Percentiles rank a stretch among this genome's conserved stretches.
Conservation (phyloP, 1,140 invertebrate genomes). For the Caligus rogercresseyi region DNA sequence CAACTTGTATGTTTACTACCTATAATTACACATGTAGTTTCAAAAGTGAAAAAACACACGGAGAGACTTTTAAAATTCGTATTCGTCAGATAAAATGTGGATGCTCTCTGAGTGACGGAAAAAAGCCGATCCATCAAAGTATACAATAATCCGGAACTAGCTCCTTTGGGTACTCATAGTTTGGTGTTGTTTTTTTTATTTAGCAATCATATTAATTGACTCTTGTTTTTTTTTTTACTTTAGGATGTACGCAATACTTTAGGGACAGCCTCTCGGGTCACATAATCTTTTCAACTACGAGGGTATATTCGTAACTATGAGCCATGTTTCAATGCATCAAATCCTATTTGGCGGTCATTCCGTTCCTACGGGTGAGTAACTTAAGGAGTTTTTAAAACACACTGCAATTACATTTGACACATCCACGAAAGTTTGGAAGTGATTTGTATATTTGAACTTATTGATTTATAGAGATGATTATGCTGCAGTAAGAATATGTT, state of each 20-base stretch:
- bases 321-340: neutral
- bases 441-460: too few relatives aligned
- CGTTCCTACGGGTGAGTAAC: neutral
- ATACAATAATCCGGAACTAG: neutral
- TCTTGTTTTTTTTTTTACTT: too few relatives aligned
- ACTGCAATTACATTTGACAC: too few relatives aligned
- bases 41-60: neutral
- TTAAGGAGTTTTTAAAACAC: too few relatives aligned
- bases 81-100: neutral
- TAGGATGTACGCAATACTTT: neutral
- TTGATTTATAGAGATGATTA: too few relatives aligned
- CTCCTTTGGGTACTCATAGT: neutral
- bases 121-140: neutral
- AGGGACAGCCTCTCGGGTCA: neutral
- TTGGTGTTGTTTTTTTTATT: neutral
- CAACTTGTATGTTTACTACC: too few relatives aligned
- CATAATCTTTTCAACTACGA: neutral
- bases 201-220: too few relatives aligned
- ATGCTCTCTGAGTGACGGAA: neutral
- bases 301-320: neutral
- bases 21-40: neutral
- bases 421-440: too few relatives aligned
- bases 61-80: neutral
- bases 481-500: too few relatives aligned
- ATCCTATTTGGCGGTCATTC: neutral